Evolutionary conservation across 1,140 invertebrate species (phyloP), one percentile per base, ranked within the genome.

Genomic region (Leptopilina clavipes): DNA sequence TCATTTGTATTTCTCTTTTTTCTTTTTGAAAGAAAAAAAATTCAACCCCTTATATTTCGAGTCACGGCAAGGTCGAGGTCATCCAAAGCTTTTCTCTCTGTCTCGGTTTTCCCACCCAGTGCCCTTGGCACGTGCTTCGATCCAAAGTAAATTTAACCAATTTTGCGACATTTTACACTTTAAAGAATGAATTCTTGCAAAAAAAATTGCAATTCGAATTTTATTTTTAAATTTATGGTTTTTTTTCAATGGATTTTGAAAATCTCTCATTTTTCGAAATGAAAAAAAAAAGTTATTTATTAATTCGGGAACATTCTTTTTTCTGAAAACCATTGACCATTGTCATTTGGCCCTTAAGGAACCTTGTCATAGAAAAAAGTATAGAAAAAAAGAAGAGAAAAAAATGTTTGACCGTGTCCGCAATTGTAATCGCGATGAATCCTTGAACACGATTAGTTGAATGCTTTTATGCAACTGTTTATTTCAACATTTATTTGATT

Each of bases 401-500:
- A 40, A 40, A 40, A 40, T 40, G 5, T 2, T 31, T 31, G n/a
- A n/a, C n/a, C n/a, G n/a, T 31, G 25, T 31, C 25, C 25, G 1
- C 25, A 2, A 31, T 40, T 40, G 37, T 80, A 81, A 83, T 81
- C 77, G 75, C 75, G 56, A 56, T 76, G 75, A 80, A 83, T 83
- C 82, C 82, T 81, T 81, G 82, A 81, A 78, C 71, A 75, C 70
- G 75, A 83, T 80, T 79, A 79, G 76, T 75, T 52, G 14, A 52
- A 52, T 7, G 72, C 70, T 56, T 76, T 84, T 82, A 82, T 82
- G 81, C 79, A 84, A 84, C 76, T 76, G 18, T 73, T 79, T 71
- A 75, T 82, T 81, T 82, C 81, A 78, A 82, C 83, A 84, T 84
- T 79, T 71, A 6, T 54, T n/a, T 70, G 40, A 74, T 75, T 22